These are phyloP conservation scores for Rallus crepitans DNA, from an alignment of 2,797 vertebrate genomes.

Conservation along the genomic window DNA sequence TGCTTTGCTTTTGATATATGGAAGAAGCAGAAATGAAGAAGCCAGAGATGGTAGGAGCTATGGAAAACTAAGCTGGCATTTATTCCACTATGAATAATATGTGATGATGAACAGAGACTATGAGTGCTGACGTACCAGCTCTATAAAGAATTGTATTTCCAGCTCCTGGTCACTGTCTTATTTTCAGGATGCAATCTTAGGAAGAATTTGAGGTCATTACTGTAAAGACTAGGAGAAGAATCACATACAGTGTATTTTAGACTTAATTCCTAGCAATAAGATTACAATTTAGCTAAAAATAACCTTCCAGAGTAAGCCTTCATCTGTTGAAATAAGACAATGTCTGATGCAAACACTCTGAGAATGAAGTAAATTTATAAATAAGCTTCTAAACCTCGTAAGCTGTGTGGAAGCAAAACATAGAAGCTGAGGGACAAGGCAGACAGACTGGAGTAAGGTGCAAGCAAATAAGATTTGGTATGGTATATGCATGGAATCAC, in stretches of 20 bases:
- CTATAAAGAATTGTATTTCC: neutral
- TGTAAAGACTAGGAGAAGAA: neutral
- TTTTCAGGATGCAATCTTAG: neutral
- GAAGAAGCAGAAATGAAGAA: neutral
- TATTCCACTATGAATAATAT: neutral
- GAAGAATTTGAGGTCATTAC: neutral
- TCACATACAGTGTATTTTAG: neutral
- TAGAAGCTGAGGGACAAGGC: neutral
- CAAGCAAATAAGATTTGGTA: neutral
- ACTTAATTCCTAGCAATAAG: neutral
- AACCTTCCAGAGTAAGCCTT: neutral
- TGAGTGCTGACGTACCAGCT: neutral
- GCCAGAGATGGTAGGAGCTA: neutral
- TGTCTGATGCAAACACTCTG: neutral
- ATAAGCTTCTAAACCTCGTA: neutral
- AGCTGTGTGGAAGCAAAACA: neutral
- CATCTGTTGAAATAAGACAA: neutral
- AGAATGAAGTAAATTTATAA: neutral
- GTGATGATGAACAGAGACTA: neutral
- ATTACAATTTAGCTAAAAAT: neutral
- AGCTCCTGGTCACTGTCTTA: neutral
- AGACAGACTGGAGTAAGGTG: neutral
- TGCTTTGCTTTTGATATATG: neutral
- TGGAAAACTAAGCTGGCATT: neutral
- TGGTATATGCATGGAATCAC: neutral